Evolutionary conservation across 2,113 vertebrate genomes (phyloP), one percentile per base, ranked within the genome.

Genomic region (Sinocyclocheilus grahami): DNA sequence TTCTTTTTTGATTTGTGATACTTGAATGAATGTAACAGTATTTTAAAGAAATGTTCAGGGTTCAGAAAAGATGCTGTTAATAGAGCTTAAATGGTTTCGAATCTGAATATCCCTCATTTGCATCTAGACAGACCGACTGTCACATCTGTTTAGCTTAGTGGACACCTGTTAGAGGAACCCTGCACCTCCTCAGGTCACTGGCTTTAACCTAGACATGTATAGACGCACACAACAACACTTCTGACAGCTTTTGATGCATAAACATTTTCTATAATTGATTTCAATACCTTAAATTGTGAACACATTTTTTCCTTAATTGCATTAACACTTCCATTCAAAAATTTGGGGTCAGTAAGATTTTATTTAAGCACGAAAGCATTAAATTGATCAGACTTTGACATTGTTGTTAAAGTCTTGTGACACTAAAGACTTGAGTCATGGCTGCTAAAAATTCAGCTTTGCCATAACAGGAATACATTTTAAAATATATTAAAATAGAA

Each of bases 101-200:
- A 67, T 1, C 24, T 0, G n/a, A 1, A 67, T 42, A 4, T 13
- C 4, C 10, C 46, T 55, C 33, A 6, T n/a, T 33, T 82, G 63
- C 24, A 51, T 71, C 14, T 12, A 46, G 51, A 86, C 67, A 81
- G 30, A 20, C 1, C 7, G 27, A 37, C 11, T 2, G 53, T 82
- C 67, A 77, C 88, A 89, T 87, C 88, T 87, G 86, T 85, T 89
- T 89, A 58, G 67, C 9, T 5, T 16, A 51, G 53, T 5, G 78
- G 63, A 89, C 88, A 87, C 74, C 88, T 89, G 88, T 79, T 79
- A 60, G 3, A 60, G 2, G 12, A 22, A 72, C 33, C 69, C 48
- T 14, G 4, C 60, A 24, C 84, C 82, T 85, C 71, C 60, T 82
- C 63, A 16, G 83, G 83, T 72, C 71, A 82, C 13, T 22, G 42